These are phyloP conservation scores for Platichthys stellatus DNA, from an alignment of 2,113 vertebrate species.

Conservation along the genomic window DNA sequence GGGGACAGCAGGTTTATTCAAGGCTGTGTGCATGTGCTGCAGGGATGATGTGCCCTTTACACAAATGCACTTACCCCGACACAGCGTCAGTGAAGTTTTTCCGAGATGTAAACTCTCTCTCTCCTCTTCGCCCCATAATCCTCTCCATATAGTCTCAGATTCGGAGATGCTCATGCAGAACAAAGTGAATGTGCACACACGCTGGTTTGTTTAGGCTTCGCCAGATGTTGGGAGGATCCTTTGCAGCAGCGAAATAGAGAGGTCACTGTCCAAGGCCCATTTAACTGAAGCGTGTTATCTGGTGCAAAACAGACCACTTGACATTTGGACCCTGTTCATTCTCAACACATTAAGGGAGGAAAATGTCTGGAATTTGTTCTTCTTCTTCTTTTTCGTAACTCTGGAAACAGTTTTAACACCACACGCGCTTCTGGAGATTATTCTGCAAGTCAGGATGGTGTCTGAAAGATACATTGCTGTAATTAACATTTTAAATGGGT, in stretches of 20 bases:
- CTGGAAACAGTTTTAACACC: constrained; percentile 43
- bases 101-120: constrained; percentile 36
- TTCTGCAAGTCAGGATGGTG: constrained; percentile 44
- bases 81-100: constrained; percentile 50
- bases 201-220: constrained; percentile 49
- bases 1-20: constrained; percentile 40
- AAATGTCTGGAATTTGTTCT: constrained; percentile 17
- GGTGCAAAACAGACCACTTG: constrained; percentile 68
- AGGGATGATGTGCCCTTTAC: constrained; percentile 60
- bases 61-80: constrained; percentile 21
- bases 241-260: constrained; percentile 44
- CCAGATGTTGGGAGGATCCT: constrained; percentile 64
- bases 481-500: constrained; percentile 72
- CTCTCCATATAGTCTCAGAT: constrained; percentile 12
- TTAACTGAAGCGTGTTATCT: constrained; percentile 73
- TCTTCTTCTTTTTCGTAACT: constrained; percentile 28
- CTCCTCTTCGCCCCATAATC: constrained; percentile 14
- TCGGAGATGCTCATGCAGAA: constrained; percentile 45
- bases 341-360: constrained; percentile 37
- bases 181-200: constrained; percentile 38
- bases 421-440: constrained; percentile 49
- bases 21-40: constrained; percentile 42
- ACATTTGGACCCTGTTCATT: constrained; percentile 65
- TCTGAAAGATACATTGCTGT: constrained; percentile 57
- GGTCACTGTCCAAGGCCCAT: constrained; percentile 61